A percentile compares a stretch with the other conserved stretches of the same genome.
Conservation (phyloP, 2,797 vertebrate species). For the Falco berigora region DNA sequence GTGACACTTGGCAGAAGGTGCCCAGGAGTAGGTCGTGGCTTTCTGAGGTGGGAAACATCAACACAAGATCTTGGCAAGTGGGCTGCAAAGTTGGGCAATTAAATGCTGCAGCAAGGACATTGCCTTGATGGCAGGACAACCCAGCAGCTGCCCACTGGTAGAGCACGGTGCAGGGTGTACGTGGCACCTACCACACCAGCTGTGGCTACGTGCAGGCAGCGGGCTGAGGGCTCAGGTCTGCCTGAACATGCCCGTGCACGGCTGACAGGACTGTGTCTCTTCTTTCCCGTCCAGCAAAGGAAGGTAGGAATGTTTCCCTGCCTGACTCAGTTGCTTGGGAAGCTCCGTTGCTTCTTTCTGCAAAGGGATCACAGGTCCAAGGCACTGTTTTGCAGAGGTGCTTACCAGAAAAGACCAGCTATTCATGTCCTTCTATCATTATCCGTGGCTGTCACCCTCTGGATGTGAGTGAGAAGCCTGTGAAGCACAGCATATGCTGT, state of each 20-base stretch:
- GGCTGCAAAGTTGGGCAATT: not conserved
- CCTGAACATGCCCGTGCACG: not conserved
- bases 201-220: not conserved
- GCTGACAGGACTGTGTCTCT: not conserved
- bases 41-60: accelerated
- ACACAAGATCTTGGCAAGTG: accelerated
- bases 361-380: accelerated
- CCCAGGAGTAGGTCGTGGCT: not conserved
- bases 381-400: not conserved
- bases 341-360: not conserved
- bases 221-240: not conserved
- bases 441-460: not conserved
- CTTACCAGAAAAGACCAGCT: not conserved
- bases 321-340: not conserved
- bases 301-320: not conserved
- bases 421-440: not conserved
- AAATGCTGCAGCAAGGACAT: accelerated
- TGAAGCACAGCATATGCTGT: not conserved
- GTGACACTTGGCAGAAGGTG: not conserved
- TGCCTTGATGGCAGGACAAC: not conserved
- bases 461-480: not conserved
- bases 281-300: not conserved
- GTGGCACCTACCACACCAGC: accelerated
- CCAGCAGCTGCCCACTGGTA: not conserved
- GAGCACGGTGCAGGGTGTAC: accelerated